A percentile compares a stretch with the other conserved stretches of the same genome.
phyloP scores from a whole-genome alignment of 2,888 invertebrate genomes.

The Pyrrhia umbra region DNA sequence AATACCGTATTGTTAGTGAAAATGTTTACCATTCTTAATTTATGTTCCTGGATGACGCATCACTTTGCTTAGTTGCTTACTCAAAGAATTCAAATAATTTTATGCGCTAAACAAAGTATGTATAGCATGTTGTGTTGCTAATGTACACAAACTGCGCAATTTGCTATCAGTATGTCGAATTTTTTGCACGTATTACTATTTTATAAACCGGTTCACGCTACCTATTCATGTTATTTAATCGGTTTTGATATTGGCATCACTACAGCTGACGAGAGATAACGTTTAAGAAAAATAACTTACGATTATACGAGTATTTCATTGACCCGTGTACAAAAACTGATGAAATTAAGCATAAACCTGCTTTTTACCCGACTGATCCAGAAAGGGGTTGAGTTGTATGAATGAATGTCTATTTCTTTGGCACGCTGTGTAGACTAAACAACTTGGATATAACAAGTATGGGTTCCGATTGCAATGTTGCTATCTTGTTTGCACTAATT shows the following conservation, averaged over 20 bases:
- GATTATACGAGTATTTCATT: no score
- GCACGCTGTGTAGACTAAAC: no score
- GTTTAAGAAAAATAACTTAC: conserved; percentile 22
- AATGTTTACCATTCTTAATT: conserved; percentile 13
- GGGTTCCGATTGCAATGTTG: no score
- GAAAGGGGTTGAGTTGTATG: background rate
- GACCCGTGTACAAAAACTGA: conserved; percentile 9
- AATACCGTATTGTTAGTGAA: conserved; percentile 10
- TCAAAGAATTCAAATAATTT: conserved; percentile 21
- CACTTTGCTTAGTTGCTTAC: conserved; percentile 1
- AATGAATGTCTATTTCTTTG: background rate
- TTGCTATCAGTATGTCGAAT: conserved; percentile 41
- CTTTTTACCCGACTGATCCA: background rate
- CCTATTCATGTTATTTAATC: conserved; percentile 42
- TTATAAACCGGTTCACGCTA: conserved; percentile 48
- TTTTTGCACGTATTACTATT: conserved; percentile 30
- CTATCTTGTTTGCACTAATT: no score
- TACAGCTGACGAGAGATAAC: conserved; percentile 37
- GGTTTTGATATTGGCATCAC: conserved; percentile 34
- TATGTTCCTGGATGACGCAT: conserved; percentile 20
- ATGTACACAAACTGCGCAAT: conserved; percentile 58
- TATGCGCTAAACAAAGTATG: conserved; percentile 1
- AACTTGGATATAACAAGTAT: no score
- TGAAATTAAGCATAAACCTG: background rate
- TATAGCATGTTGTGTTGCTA: conserved; percentile 34